Evolutionary conservation across 1,140 invertebrate genomes (phyloP).

Genomic region (Ostrea denselamellosa): DNA sequence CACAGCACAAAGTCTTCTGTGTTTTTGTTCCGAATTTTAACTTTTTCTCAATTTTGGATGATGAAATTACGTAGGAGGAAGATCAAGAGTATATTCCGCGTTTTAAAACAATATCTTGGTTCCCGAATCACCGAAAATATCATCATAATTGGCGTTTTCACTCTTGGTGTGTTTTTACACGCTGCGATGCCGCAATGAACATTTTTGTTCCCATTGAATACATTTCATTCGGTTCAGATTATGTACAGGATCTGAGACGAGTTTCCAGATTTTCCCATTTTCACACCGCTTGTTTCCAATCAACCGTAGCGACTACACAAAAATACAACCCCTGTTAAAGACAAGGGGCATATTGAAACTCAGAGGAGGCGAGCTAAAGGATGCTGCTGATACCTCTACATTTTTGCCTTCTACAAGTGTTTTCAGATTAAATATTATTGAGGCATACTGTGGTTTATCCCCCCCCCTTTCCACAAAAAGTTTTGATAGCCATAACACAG

Average conservation of each 20-base stretch:
- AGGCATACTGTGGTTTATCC: neutral
- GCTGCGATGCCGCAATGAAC: neutral
- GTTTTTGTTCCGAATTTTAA: too few relatives aligned
- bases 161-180: conserved; percentile 1
- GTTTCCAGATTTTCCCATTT: conserved; percentile 34
- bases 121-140: neutral
- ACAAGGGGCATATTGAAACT: conserved; percentile 24
- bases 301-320: conserved; percentile 27
- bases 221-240: conserved; percentile 33
- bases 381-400: neutral
- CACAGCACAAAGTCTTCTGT: too few relatives aligned
- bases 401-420: neutral
- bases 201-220: conserved; percentile 34
- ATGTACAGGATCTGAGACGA: conserved; percentile 16
- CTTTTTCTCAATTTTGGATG: too few relatives aligned
- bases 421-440: neutral
- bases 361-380: neutral
- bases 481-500: neutral
- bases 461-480: neutral
- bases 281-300: conserved; percentile 37
- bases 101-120: neutral
- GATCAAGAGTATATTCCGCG: too few relatives aligned
- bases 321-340: conserved; percentile 16
- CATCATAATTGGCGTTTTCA: neutral
- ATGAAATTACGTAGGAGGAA: too few relatives aligned